Evolutionary conservation across 1,140 invertebrate genomes (phyloP), one percentile per base, ranked within the genome.

Genomic region (Aplysia californica): DNA sequence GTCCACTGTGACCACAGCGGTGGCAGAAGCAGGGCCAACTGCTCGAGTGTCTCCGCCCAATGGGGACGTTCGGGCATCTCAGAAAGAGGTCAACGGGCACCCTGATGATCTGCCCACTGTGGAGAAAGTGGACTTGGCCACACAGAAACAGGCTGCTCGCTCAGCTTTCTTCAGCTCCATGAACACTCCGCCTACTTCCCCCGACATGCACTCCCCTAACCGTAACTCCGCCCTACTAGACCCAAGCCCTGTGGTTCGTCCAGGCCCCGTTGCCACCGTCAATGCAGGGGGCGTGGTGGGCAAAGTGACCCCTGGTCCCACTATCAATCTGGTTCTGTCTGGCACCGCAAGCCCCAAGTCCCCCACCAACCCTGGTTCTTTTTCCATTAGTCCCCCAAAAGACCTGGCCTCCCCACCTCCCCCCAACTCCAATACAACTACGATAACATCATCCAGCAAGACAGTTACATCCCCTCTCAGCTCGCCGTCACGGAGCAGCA

Each of bases 121-220:
- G 1, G 36, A 71, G 10, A 71, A 71, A 58, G 21, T 20, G 3
- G 61, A 66, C 18, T 20, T 73, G n/a, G 31, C 71, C 36, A 56
- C 36, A 58, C 77, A 78, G 66, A 81, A 81, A 74, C 35, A 71
- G 2, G 39, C 70, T 41, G 79, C 81, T n/a, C 41, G 81, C 29
- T 66, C 65, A 50, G 81, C 68, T 3, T 82, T 82, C 64, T 82
- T 80, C 36, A 76, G 77, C 44, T 72, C 78, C 2, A 6, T 78
- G 44, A 58, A 59, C 44, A 73, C 79, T 31, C 70, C 77, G 10
- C 39, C 74, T 20, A 59, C 39, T 20, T 72, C 80, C 5, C 74
- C 65, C 0, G 23, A 35, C 3, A 1, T 35, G 15, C 31, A 66
- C 4, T 39, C 76, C 3, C 35, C 38, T 1, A 39, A 20, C 50